phyloP scores from a whole-genome alignment of 35 echinoderm and acorn worm genomes.

The Strongylocentrotus purpuratus region DNA sequence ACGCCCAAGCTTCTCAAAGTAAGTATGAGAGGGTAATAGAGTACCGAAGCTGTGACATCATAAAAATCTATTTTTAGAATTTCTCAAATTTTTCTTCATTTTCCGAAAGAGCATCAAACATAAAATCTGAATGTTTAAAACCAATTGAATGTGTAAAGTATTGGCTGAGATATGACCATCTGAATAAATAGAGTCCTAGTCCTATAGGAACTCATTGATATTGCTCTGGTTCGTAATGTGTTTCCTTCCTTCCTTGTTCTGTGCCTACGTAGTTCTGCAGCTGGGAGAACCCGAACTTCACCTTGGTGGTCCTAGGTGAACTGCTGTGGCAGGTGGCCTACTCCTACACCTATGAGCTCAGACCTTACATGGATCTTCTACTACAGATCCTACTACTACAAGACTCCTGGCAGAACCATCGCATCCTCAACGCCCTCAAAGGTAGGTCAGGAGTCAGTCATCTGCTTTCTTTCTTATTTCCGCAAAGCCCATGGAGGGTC shows the following conservation, averaged over 20 bases:
- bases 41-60: too few species aligned
- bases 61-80: too few species aligned
- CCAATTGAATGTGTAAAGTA: too few species aligned
- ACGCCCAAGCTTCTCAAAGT: conserved; percentile 95
- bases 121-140: too few species aligned
- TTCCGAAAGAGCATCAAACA: too few species aligned
- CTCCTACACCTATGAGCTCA: conserved; percentile 98
- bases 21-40: too few species aligned
- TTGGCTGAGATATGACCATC: too few species aligned
- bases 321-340: conserved; percentile 98
- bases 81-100: too few species aligned
- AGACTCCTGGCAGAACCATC: conserved; percentile 96
- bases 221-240: too few species aligned
- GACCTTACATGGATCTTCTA: conserved; percentile 93
- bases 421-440: conserved; percentile 96
- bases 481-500: too few species aligned
- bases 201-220: too few species aligned
- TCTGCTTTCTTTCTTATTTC: not conserved
- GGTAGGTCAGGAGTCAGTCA: conserved; percentile 62
- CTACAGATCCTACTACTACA: conserved; percentile 91
- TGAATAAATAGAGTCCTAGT: too few species aligned
- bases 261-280: conserved; percentile 84
- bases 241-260: not conserved
- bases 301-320: conserved; percentile 86
- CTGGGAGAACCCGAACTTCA: conserved; percentile 99